Evolutionary conservation across 2,888 invertebrate genomes (phyloP).

Genomic region (Argyresthia albistria): DNA sequence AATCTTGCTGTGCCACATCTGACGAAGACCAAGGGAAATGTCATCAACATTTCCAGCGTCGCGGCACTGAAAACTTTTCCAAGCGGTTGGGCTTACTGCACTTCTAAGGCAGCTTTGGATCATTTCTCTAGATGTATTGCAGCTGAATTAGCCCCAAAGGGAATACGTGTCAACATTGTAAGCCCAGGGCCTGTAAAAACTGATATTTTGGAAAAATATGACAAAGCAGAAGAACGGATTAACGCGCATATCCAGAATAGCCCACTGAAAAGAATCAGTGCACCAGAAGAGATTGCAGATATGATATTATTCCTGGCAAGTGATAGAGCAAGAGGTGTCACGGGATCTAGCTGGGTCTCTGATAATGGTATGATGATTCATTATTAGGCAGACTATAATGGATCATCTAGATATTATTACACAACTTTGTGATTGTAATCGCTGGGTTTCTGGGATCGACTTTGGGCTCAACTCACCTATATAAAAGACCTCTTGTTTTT

Average conservation of each 20-base stretch:
- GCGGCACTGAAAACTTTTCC: background rate
- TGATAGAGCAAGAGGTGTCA: background rate
- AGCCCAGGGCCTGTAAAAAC: slow-evolving; percentile 1
- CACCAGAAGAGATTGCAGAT: background rate
- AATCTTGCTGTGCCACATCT: slow-evolving; percentile 75
- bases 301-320: background rate
- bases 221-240: too few relatives aligned
- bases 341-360: background rate
- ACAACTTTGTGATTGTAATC: too few relatives aligned
- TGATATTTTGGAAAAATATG: background rate
- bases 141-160: background rate
- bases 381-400: too few relatives aligned
- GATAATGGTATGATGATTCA: background rate
- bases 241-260: background rate
- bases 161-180: background rate
- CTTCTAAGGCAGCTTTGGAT: slow-evolving; percentile 10
- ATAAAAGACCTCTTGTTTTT: too few relatives aligned
- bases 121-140: slow-evolving; percentile 10
- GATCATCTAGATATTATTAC: too few relatives aligned
- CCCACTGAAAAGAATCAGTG: background rate
- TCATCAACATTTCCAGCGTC: slow-evolving; percentile 1
- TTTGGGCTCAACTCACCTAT: too few relatives aligned
- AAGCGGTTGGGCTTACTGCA: background rate
- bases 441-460: too few relatives aligned
- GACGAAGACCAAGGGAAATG: slow-evolving; percentile 7